Conservation (phyloP, 2,888 invertebrate genomes). For the Coenonympha glycerion region DNA sequence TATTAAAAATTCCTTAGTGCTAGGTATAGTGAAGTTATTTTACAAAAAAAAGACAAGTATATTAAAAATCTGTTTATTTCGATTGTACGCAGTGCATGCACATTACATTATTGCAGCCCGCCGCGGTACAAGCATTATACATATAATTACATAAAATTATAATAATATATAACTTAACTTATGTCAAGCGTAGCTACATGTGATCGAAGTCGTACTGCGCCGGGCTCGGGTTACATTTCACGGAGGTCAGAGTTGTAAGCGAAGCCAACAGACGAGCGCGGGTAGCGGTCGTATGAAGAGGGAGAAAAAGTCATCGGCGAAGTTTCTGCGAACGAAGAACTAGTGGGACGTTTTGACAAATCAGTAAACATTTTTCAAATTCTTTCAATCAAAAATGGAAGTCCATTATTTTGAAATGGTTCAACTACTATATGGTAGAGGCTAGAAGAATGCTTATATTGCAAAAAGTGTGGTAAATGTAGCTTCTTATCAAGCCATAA, state of each 20-base stretch:
- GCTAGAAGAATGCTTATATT: too few species aligned
- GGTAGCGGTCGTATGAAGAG: too few species aligned
- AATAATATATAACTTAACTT: conserved; percentile 7
- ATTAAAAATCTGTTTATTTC: conserved; percentile 64
- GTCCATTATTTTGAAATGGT: too few species aligned
- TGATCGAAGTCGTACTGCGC: conserved; percentile 12
- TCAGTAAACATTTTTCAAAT: too few species aligned
- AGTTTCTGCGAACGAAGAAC: too few species aligned
- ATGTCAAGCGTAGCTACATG: conserved; percentile 16
- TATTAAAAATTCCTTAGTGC: too few species aligned
- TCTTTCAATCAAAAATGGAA: too few species aligned
- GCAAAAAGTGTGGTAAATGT: too few species aligned
- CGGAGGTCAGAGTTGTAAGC: not conserved
- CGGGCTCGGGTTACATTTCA: conserved; percentile 6
- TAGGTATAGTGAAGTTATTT: not conserved
- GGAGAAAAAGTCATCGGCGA: too few species aligned
- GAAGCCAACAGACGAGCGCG: not conserved
- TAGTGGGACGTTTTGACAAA: too few species aligned
- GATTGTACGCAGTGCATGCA: conserved; percentile 57
- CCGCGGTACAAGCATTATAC: conserved; percentile 9
- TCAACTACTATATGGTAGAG: too few species aligned
- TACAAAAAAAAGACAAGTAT: conserved; percentile 21
- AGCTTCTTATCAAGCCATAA: too few species aligned
- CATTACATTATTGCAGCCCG: conserved; percentile 35
- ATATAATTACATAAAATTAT: not conserved